Base-by-base conservation (phyloP, 1,140 invertebrate genomes). In the Lysiphlebus fabarum region DNA sequence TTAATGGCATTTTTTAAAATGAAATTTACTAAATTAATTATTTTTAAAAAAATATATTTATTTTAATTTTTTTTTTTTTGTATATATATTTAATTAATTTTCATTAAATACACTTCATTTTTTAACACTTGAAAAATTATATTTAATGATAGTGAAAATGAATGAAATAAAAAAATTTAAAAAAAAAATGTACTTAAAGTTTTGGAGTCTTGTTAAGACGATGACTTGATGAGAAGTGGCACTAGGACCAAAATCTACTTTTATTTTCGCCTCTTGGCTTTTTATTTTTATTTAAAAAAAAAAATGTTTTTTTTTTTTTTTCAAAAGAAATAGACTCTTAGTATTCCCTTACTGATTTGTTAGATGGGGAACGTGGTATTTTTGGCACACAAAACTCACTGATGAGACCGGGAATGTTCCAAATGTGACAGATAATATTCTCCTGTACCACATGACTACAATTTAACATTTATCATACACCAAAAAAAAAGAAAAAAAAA, bases 1-100 rank as follows among this genome's bases (percentile, higher is more conserved):
- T 78, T 57, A 79, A 61, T 47, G 77, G 77, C 77, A 79, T 79
- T 47, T 49, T n/a, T 75, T 50, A 49, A 33, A 7, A 49, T 26
- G 11, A 49, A 33, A 51, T 49, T 61, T 48, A 58, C 53, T 12
- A 58, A 43, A 56, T 55, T 53, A 58, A 54, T 60, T 50, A 38
- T 58, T 14, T 12, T 41, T 37, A 51, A 33, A 7, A 53, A 12
- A 45, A 37, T 36, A 33, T 37, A 50, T 50, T 12, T 38, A 40
- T 7, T 5, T 36, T 14, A 53, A 5, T 42, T n/a, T 26, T 50
- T 12, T 2, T 26, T 17, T 7, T 11, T 14, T 12, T 9, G 9
- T 42, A 8, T 37, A 44, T 33, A 12, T 45, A n/a, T 17, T 47
- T 8, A 49, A 10, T 33, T 8, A 3, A 8, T 11, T 33, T 49